Conservation (phyloP, 2,888 invertebrate genomes). For the Morinoia aosen region DNA sequence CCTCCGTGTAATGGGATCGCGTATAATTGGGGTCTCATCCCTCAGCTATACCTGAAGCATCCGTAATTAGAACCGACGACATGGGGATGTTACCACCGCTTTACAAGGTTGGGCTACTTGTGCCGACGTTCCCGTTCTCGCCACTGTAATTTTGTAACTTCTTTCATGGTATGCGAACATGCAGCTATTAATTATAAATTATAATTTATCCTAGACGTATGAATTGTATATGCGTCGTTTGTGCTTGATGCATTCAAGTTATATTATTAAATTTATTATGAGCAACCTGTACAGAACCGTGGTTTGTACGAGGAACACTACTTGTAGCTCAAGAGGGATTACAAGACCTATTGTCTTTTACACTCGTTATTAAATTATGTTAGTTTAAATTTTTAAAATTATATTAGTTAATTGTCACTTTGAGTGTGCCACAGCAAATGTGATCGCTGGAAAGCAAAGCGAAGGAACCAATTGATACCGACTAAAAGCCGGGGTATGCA, state of each 20-base stretch:
- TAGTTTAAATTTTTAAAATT: no score
- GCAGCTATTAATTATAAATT: not conserved
- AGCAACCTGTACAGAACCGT: not conserved
- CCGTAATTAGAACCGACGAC: not conserved
- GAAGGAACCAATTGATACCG: no score
- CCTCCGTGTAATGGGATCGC: not conserved
- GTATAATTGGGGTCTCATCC: not conserved
- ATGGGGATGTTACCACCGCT: not conserved
- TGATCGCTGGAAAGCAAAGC: no score
- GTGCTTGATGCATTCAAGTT: no score
- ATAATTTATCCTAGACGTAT: not conserved
- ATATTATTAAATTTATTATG: not conserved
- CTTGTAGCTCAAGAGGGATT: not conserved
- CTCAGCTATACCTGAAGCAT: not conserved
- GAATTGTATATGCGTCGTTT: no score
- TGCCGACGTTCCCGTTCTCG: not conserved
- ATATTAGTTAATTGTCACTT: no score
- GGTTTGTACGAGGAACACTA: not conserved
- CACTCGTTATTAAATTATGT: no score
- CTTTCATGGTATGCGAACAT: not conserved
- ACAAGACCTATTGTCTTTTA: no score
- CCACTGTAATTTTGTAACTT: not conserved
- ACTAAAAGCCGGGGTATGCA: no score
- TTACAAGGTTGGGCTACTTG: not conserved
- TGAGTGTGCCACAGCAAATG: no score